Evolutionary conservation across 2,888 invertebrate species (phyloP), one percentile per base, ranked within the genome.

Genomic region (Drosophila imparisetae): DNA sequence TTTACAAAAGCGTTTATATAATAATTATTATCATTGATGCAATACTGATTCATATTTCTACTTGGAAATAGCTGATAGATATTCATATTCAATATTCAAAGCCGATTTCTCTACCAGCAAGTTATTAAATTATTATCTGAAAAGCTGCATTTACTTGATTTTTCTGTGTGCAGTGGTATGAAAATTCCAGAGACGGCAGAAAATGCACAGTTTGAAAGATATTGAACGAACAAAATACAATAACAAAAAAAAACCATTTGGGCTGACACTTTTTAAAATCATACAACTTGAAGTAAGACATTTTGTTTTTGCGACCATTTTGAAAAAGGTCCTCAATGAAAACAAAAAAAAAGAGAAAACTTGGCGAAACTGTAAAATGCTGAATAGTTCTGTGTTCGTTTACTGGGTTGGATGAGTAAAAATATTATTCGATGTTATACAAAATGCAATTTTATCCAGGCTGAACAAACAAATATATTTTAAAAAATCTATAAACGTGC

Each of bases 401-500:
- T 21, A 21, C 13, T 21, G 11, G 7, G 8, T 15, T 10, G 10
- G 10, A 10, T 40, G n/a, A 13, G 7, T 21, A 27, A 18, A 18
- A 38, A 4, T n/a, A 5, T 38, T 38, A n/a, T 13, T 36, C 5
- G 4, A 2, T 7, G 13, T 13, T n/a, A 27, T n/a, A 15, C 21
- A 11, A n/a, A 36, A 27, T 27, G 4, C 4, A 29, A n/a, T 29
- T 38, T 11, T 13, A 42, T 34, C 18, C 2, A 38, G 5, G 24
- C 29, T 21, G 42, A 53, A 38, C 10, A 27, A 50, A 11, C 4
- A 32, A 30, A 50, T 52, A 52, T 21, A 13, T 42, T 34, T 55
- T 34, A 18, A 27, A 4, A 40, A 27, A 57, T 45, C 10, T 45
- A 38, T 57, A 52, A 34, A 62, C 21, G 24, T 45, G 10, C 45